Conservation (phyloP, 2,888 invertebrate species). For the Archips xylosteana region DNA sequence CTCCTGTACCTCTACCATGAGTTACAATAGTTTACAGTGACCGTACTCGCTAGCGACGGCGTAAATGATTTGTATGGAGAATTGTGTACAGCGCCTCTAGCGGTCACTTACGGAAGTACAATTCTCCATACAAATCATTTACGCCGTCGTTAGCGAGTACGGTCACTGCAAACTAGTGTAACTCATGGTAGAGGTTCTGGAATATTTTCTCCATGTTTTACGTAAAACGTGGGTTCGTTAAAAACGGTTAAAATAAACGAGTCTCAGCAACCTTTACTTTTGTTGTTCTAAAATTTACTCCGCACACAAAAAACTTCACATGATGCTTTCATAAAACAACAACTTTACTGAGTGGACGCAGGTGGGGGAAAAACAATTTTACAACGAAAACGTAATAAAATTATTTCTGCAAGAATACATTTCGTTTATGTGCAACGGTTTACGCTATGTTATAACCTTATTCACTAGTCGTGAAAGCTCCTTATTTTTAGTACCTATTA, state of each 20-base stretch:
- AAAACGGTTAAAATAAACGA: background rate
- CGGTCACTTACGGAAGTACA: too few species aligned
- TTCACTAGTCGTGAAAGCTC: too few species aligned
- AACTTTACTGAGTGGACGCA: slow-evolving; percentile 24
- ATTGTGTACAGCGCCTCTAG: too few species aligned
- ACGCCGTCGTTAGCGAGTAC: too few species aligned
- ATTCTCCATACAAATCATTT: too few species aligned
- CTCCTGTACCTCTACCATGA: too few species aligned
- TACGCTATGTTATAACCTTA: background rate
- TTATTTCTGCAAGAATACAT: slow-evolving; percentile 25
- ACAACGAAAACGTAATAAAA: slow-evolving; percentile 22
- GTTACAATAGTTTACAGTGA: too few species aligned
- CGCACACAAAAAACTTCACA: background rate
- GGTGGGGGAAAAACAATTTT: slow-evolving; percentile 31
- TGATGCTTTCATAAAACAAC: slow-evolving; percentile 11
- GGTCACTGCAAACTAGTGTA: too few species aligned
- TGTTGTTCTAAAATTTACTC: background rate
- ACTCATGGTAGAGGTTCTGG: too few species aligned
- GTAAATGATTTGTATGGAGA: too few species aligned
- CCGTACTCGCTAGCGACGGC: too few species aligned
- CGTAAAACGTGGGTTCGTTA: background rate
- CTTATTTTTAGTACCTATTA: too few species aligned
- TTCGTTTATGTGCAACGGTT: slow-evolving; percentile 14
- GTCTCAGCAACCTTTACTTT: background rate
- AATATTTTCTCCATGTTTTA: background rate